Percentiles rank a stretch among this genome's conserved stretches.
Conservation (phyloP, 2,113 vertebrate species). For the Polypterus senegalus region DNA sequence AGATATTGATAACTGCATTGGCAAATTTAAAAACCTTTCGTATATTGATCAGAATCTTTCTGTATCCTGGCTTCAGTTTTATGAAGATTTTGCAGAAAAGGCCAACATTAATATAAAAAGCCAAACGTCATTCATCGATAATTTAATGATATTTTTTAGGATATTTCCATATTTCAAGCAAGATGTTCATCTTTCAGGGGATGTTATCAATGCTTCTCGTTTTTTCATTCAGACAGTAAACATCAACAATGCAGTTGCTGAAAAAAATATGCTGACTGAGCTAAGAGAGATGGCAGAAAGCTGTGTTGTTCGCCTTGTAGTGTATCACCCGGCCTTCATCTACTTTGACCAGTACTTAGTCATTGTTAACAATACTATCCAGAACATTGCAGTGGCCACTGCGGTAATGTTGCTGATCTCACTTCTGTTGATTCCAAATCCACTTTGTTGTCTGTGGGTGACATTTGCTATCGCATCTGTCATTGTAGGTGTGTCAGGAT, state of each 20-base stretch:
- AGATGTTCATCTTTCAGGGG: constrained; percentile 40
- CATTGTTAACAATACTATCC: constrained; percentile 42
- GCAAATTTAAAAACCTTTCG: constrained; percentile 35
- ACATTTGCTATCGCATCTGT: constrained; percentile 53
- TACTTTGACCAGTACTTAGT: constrained; percentile 50
- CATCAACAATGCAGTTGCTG: constrained; percentile 22
- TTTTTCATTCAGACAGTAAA: constrained; percentile 54
- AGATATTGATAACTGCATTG: constrained; percentile 32
- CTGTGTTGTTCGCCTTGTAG: constrained; percentile 38
- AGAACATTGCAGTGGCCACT: constrained; percentile 38
- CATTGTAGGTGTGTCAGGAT: constrained; percentile 51
- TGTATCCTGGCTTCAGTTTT: constrained; percentile 53
- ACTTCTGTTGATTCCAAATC: constrained; percentile 49
- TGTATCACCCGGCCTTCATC: constrained; percentile 57
- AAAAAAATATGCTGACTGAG: constrained; percentile 39
- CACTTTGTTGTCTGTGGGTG: constrained; percentile 46
- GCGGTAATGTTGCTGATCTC: constrained; percentile 39
- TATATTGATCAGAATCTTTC: constrained; percentile 29
- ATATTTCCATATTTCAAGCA: constrained; percentile 28
- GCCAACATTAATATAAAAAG: constrained; percentile 24
- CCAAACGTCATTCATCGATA: constrained; percentile 27
- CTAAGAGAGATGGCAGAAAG: constrained; percentile 40
- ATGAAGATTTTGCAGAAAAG: constrained; percentile 25
- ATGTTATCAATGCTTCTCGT: constrained; percentile 37
- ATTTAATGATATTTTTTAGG: constrained; percentile 35